Conservation (phyloP, 2,797 vertebrate genomes). For the Babyrousa celebensis region DNA sequence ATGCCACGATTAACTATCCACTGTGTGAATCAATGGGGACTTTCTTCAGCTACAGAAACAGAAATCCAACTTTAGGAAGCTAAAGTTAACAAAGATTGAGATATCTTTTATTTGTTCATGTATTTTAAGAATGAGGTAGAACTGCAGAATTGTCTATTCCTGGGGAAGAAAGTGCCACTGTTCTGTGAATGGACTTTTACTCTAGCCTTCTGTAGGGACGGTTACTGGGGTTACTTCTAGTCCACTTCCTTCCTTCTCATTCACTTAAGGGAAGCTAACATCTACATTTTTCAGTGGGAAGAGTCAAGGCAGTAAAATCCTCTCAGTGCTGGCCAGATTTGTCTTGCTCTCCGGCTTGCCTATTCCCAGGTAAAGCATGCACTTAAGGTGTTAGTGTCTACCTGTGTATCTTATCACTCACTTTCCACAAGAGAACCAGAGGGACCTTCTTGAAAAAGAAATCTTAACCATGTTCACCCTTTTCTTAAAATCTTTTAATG, state of each 20-base stretch:
- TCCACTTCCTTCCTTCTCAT: not conserved
- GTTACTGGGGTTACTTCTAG: not conserved
- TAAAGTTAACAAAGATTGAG: not conserved
- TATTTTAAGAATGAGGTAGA: not conserved
- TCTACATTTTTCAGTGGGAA: not conserved
- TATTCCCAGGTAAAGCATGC: not conserved
- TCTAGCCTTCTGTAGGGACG: not conserved
- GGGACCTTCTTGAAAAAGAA: not conserved
- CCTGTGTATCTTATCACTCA: not conserved
- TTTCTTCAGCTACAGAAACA: slow-evolving; percentile 26
- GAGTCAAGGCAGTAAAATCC: not conserved
- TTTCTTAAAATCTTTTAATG: not conserved
- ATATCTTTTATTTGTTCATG: not conserved
- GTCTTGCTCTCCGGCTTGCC: not conserved
- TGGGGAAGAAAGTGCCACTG: not conserved
- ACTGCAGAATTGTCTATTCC: not conserved
- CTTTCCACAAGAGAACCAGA: not conserved
- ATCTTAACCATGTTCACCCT: not conserved
- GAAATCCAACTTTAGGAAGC: not conserved
- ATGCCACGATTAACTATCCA: not conserved
- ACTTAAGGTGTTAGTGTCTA: not conserved
- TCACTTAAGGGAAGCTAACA: not conserved
- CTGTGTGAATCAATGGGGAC: not conserved
- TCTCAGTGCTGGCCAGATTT: not conserved
- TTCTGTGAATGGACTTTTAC: not conserved